A percentile compares a stretch with the other conserved stretches of the same genome.
Conservation (phyloP, 2,797 vertebrate species). For the Neosilurus hyrtlii region DNA sequence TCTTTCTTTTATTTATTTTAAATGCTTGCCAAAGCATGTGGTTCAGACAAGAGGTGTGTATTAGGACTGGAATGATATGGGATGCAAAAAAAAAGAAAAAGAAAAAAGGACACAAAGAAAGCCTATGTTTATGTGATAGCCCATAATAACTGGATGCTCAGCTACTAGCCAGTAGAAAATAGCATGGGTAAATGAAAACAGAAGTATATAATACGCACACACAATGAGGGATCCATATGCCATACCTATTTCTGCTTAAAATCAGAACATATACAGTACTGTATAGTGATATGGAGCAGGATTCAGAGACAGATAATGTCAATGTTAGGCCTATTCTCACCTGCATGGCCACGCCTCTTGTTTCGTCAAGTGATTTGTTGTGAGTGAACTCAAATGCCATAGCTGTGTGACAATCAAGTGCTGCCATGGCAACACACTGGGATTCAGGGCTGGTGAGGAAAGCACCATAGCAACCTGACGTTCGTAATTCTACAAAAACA, state of each 20-base stretch:
- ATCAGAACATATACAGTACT: not conserved
- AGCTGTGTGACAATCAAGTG: slow-evolving; percentile 65
- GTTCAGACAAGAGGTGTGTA: not conserved
- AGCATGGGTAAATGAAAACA: not conserved
- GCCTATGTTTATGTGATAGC: not conserved
- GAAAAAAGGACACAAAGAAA: not conserved
- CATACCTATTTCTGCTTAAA: not conserved
- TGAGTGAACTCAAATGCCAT: slow-evolving; percentile 73
- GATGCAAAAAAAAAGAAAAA: not conserved
- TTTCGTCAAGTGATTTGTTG: slow-evolving; percentile 68
- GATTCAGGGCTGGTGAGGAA: slow-evolving; percentile 63
- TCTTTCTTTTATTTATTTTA: too few relatives aligned
- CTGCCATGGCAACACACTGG: slow-evolving; percentile 66
- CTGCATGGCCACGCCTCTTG: slow-evolving; percentile 70
- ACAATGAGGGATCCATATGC: too few relatives aligned
- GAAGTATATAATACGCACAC: too few relatives aligned
- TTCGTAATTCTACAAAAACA: slow-evolving; percentile 66
- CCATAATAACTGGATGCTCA: not conserved
- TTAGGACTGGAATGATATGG: not conserved
- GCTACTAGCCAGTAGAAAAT: not conserved
- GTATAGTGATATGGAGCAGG: not conserved
- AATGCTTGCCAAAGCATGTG: too few relatives aligned
- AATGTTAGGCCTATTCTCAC: slow-evolving; percentile 47
- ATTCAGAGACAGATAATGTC: too few relatives aligned
- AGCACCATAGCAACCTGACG: slow-evolving; percentile 74